Evolutionary conservation across 2,113 vertebrate species (phyloP).

Genomic region (Heteronetta atricapilla): DNA sequence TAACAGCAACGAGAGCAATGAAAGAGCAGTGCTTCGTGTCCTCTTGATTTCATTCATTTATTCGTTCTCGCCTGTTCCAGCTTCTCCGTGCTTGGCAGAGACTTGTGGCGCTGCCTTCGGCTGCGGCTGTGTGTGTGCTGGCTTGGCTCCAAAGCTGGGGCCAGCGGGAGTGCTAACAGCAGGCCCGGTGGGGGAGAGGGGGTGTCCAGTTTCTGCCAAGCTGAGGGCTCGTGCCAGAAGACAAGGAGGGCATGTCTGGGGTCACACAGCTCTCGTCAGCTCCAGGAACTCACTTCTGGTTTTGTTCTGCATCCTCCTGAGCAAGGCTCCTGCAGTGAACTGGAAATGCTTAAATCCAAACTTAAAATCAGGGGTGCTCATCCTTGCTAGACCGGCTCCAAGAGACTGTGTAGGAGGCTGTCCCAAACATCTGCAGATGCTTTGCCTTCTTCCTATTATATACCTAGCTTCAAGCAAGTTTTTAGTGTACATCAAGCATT

Average conservation of each 20-base stretch:
- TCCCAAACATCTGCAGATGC: not conserved
- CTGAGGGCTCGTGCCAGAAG: not conserved
- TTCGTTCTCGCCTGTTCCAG: not conserved
- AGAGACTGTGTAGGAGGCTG: not conserved
- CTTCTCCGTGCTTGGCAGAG: not conserved
- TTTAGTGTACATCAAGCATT: not conserved
- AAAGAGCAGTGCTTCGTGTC: rapidly evolving
- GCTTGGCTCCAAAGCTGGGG: rapidly evolving
- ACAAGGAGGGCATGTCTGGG: rapidly evolving
- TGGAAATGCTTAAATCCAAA: not conserved
- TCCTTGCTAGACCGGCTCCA: not conserved
- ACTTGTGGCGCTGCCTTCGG: rapidly evolving
- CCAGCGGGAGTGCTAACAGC: rapidly evolving
- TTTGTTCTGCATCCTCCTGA: not conserved
- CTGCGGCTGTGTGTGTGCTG: not conserved
- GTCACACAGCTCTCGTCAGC: not conserved
- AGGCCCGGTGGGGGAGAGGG: rapidly evolving
- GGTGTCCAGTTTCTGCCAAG: not conserved
- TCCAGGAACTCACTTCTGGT: rapidly evolving
- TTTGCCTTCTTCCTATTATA: not conserved
- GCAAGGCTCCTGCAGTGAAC: not conserved
- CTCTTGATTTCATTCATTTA: not conserved
- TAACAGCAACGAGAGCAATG: not conserved
- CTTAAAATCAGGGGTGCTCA: not conserved
- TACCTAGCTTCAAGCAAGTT: not conserved